A percentile compares a stretch with the other conserved stretches of the same genome.
phyloP scores from a whole-genome alignment of 2,888 invertebrate species.

The Ornithoptera alexandrae region DNA sequence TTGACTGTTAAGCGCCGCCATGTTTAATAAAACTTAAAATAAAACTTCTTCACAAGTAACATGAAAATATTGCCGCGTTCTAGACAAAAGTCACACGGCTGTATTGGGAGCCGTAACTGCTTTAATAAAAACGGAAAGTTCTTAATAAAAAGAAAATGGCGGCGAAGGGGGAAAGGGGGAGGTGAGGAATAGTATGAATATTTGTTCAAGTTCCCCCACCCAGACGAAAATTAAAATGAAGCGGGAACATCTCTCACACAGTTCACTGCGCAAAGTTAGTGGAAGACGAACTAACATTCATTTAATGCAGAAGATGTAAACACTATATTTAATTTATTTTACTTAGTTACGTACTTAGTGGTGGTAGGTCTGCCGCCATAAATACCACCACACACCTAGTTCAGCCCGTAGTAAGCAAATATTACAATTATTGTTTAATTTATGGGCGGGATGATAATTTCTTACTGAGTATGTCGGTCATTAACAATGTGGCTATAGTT shows the following conservation, averaged over 20 bases:
- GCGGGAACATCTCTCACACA: neutral
- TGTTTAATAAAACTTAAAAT: neutral
- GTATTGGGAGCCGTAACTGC: conserved; percentile 17
- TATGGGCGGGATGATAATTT: too few relatives aligned
- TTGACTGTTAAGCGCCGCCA: neutral
- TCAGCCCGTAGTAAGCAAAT: too few relatives aligned
- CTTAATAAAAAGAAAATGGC: conserved; percentile 31
- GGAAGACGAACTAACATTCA: too few relatives aligned
- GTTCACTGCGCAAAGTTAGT: neutral
- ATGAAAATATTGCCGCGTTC: conserved; percentile 9
- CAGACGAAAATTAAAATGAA: conserved; percentile 19
- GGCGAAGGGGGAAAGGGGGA: too few relatives aligned
- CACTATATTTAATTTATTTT: too few relatives aligned
- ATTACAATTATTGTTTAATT: too few relatives aligned
- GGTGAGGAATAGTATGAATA: conserved; percentile 28
- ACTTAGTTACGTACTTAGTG: too few relatives aligned
- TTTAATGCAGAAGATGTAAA: too few relatives aligned
- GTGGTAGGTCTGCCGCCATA: too few relatives aligned
- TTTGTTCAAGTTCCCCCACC: conserved; percentile 18
- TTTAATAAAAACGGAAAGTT: conserved; percentile 26
- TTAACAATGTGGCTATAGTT: too few relatives aligned
- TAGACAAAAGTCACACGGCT: conserved; percentile 21
- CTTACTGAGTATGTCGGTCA: too few relatives aligned
- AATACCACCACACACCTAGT: too few relatives aligned
- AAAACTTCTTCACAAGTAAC: conserved; percentile 9